Evolutionary conservation across 2,113 vertebrate genomes (phyloP).

Genomic region (Numida meleagris): DNA sequence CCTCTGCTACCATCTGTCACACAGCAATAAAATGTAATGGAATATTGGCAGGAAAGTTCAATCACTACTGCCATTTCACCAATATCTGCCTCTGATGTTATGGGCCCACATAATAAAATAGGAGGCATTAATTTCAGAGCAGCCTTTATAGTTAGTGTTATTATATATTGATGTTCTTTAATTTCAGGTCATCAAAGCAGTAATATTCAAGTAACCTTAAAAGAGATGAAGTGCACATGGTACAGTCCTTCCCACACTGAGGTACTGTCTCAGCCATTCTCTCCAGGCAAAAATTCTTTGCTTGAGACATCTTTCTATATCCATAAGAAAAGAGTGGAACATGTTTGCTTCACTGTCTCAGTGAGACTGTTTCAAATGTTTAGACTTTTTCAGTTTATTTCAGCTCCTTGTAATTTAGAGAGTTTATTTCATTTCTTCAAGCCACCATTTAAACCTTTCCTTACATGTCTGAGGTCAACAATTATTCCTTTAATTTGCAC

Average conservation of each 20-base stretch:
- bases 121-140: background rate
- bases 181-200: background rate
- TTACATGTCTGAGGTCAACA: background rate
- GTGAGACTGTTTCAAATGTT: background rate
- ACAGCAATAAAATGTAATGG: background rate
- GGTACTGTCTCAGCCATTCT: background rate
- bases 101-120: background rate
- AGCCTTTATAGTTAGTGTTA: background rate
- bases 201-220: background rate
- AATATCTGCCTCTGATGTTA: background rate
- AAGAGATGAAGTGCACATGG: background rate
- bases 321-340: background rate
- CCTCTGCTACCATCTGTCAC: background rate
- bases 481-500: background rate
- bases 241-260: background rate
- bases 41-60: background rate
- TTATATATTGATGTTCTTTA: background rate
- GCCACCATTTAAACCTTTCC: background rate
- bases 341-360: background rate
- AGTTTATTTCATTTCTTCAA: background rate
- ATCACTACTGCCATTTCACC: background rate
- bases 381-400: background rate
- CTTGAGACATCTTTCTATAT: background rate
- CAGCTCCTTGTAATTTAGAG: slow-evolving; percentile 28
- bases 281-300: background rate